phyloP scores from a whole-genome alignment of 2,113 vertebrate genomes.

The Hirundichthys speculiger region DNA sequence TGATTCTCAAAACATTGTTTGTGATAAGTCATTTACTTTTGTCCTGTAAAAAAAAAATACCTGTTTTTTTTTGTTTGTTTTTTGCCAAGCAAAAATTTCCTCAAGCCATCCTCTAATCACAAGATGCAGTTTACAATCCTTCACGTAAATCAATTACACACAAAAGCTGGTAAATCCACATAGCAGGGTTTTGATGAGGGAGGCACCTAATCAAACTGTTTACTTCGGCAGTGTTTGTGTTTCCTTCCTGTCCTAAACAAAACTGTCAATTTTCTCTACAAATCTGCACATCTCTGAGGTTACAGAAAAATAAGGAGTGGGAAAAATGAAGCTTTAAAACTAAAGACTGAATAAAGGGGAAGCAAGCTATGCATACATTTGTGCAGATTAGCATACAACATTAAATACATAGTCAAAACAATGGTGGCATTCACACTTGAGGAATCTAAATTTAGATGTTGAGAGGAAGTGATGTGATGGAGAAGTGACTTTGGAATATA shows the following conservation, averaged over 20 bases:
- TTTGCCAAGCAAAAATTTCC: slow-evolving; percentile 63
- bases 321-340: no score
- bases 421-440: slow-evolving; percentile 7
- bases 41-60: slow-evolving; percentile 55
- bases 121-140: slow-evolving; percentile 65
- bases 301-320: no score
- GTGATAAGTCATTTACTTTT: slow-evolving; percentile 64
- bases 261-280: slow-evolving; percentile 4
- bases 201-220: slow-evolving; percentile 62
- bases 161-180: slow-evolving; percentile 71
- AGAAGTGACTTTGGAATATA: slow-evolving; percentile 18
- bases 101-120: slow-evolving; percentile 63
- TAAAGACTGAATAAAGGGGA: slow-evolving; percentile 43
- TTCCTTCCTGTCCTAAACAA: slow-evolving; percentile 65
- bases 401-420: no score
- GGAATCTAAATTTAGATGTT: slow-evolving; percentile 54
- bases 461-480: no score
- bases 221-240: slow-evolving; percentile 62
- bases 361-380: slow-evolving; percentile 72
- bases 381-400: slow-evolving; percentile 75
- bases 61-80: slow-evolving; percentile 45
- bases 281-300: slow-evolving; percentile 19
- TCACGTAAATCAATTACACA: slow-evolving; percentile 67
- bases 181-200: slow-evolving; percentile 62
- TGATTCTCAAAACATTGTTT: slow-evolving; percentile 46